These are phyloP conservation scores for Gerris lacustris DNA, from an alignment of 2,888 invertebrate species.

Conservation along the genomic window DNA sequence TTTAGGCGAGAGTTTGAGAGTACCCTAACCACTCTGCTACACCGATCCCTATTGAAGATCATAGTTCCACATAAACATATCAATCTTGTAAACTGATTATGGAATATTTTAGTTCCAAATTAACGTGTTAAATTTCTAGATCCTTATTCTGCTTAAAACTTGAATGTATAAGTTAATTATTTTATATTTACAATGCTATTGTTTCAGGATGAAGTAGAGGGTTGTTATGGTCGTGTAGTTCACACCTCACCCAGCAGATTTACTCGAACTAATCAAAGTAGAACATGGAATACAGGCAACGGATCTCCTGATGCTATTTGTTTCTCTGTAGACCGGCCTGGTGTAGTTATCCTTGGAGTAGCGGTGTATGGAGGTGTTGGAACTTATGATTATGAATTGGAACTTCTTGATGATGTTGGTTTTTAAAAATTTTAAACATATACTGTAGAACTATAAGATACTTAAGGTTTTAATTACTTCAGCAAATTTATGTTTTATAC, in stretches of 20 bases:
- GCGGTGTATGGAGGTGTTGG: constrained; percentile 82
- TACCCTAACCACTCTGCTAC: too few relatives aligned
- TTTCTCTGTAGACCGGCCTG: constrained; percentile 81
- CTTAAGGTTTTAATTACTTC: too few relatives aligned
- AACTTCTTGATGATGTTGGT: constrained; percentile 67
- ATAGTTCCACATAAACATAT: too few relatives aligned
- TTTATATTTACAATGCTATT: not conserved
- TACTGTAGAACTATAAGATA: too few relatives aligned
- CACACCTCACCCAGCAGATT: constrained; percentile 82
- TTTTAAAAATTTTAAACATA: constrained; percentile 21
- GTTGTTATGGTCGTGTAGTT: constrained; percentile 61
- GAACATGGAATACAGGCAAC: constrained; percentile 94
- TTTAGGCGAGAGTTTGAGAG: too few relatives aligned
- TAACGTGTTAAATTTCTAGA: too few relatives aligned
- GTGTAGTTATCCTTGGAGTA: constrained; percentile 78
- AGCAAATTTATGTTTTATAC: too few relatives aligned
- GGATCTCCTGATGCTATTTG: constrained; percentile 94
- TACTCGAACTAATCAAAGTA: constrained; percentile 73
- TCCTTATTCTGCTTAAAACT: not conserved
- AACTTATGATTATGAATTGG: constrained; percentile 80
- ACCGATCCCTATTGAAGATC: too few relatives aligned
- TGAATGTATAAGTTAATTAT: too few relatives aligned
- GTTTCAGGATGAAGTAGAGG: constrained; percentile 52
- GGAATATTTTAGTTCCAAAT: too few relatives aligned
- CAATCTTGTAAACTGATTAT: too few relatives aligned